Evolutionary conservation across 1,140 invertebrate genomes (phyloP).

Genomic region (Pogonognathellus flavescens): DNA sequence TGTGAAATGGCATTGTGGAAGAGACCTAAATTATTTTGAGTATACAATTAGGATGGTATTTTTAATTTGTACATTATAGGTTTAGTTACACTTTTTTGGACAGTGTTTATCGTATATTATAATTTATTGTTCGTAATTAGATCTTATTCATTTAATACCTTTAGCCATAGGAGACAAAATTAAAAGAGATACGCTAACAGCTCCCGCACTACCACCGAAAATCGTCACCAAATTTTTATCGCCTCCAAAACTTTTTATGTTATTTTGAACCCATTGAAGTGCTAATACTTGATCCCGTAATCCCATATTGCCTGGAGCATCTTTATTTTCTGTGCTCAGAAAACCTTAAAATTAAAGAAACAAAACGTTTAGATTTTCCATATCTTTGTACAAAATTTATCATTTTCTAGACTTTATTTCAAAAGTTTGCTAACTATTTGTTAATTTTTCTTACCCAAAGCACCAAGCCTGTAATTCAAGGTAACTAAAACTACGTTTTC

Average conservation of each 20-base stretch:
- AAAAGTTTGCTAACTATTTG: neutral
- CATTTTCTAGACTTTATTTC: neutral
- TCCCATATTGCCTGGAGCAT: conserved; percentile 47
- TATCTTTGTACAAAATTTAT: no score
- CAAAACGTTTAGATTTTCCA: neutral
- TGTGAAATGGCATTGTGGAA: conserved; percentile 63
- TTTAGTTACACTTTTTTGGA: no score
- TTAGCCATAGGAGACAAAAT: conserved; percentile 48
- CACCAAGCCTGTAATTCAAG: conserved; percentile 56
- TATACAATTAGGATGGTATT: no score
- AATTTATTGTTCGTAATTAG: no score
- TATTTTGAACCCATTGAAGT: conserved; percentile 61
- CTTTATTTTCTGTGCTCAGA: conserved; percentile 44
- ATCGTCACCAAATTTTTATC: conserved; percentile 18
- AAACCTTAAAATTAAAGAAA: conserved; percentile 35
- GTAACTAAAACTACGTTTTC: conserved; percentile 58
- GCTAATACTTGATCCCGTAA: conserved; percentile 52
- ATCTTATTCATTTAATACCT: conserved; percentile 14
- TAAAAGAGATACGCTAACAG: conserved; percentile 14
- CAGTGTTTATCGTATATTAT: no score
- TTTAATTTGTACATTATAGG: no score
- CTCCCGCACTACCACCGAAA: conserved; percentile 41
- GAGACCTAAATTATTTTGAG: neutral
- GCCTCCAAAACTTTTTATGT: conserved; percentile 49
- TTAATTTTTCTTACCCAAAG: conserved; percentile 55